Evolutionary conservation across 2,113 vertebrate genomes (phyloP), one percentile per base, ranked within the genome.

Genomic region (Prinia subflava): DNA sequence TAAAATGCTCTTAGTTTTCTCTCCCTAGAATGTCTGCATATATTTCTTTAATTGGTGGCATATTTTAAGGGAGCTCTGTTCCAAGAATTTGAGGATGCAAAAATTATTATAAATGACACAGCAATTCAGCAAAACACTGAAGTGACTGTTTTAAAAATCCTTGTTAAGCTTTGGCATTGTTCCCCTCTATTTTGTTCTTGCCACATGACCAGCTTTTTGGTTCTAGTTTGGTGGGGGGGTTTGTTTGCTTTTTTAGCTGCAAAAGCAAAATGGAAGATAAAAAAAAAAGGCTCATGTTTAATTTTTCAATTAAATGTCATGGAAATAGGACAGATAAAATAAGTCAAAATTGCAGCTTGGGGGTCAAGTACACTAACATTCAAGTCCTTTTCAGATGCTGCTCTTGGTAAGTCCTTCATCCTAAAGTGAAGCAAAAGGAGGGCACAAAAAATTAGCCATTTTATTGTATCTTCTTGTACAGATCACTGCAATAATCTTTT

Each of bases 101-200:
- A 93, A 90, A 85, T 94, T 96, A 80, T 83, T 94, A 73, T 49
- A 85, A 94, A 93, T 90, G 84, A 95, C 92, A 88, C 93, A 95
- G 94, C 94, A 87, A 70, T 94, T 90, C 46, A 92, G 94, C 88
- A 92, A 94, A 97, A 96, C 94, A 96, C 94, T 96, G 92, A 82
- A 95, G 88, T 92, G 92, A 91, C 94, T 94, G 96, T 96, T 96
- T 90, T 68, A 83, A 94, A 97, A 97, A 96, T 93, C 96, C 95
- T 94, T 23, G 91, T 96, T 97, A 96, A 97, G 96, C 95, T 96
- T 92, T 96, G 94, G 92, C 96, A 88, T 94, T 96, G 92, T 97
- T 97, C 86, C 93, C 64, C 35, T 92, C 86, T 94, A 18, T 92
- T 96, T 82, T 95, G 94, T 82, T 81, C 90, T 67, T 1, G 0